Conservation (phyloP, 2,113 vertebrate genomes). For the Cercopithecus mona region DNA sequence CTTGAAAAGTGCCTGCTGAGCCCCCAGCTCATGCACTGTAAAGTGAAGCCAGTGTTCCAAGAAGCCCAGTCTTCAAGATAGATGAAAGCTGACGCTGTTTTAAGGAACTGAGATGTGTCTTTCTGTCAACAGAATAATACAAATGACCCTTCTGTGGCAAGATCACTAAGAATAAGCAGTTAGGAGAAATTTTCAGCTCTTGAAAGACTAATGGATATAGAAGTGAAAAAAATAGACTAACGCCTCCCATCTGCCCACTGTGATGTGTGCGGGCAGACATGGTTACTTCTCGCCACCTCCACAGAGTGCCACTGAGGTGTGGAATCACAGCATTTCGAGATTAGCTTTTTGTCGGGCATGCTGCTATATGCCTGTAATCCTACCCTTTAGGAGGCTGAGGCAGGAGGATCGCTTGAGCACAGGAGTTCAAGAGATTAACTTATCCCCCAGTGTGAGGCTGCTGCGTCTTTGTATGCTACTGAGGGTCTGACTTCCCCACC, state of each 20-base stretch:
- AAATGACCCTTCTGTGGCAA: slow-evolving; percentile 14
- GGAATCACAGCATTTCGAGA: neutral
- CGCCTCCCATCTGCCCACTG: neutral
- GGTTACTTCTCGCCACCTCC: neutral
- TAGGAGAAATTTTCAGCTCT: neutral
- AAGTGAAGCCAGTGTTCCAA: neutral
- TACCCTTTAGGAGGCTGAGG: too few relatives aligned
- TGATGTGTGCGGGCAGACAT: neutral
- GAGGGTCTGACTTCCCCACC: neutral
- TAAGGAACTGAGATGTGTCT: slow-evolving; percentile 16
- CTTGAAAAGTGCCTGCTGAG: neutral
- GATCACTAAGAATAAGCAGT: slow-evolving; percentile 22
- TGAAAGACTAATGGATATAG: slow-evolving; percentile 33
- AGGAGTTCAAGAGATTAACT: too few relatives aligned
- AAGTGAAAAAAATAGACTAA: neutral
- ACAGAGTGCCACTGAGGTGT: neutral
- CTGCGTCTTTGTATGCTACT: neutral
- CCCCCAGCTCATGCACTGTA: neutral
- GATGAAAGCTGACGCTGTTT: slow-evolving; percentile 42
- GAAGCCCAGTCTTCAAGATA: slow-evolving; percentile 20
- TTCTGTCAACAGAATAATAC: slow-evolving; percentile 6
- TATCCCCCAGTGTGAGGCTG: neutral
- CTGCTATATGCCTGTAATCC: too few relatives aligned
- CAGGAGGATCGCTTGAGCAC: too few relatives aligned
- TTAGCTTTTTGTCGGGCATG: neutral